A percentile compares a stretch with the other conserved stretches of the same genome.
Conservation (phyloP, 2,888 invertebrate genomes). For the Corbicula japonica region DNA sequence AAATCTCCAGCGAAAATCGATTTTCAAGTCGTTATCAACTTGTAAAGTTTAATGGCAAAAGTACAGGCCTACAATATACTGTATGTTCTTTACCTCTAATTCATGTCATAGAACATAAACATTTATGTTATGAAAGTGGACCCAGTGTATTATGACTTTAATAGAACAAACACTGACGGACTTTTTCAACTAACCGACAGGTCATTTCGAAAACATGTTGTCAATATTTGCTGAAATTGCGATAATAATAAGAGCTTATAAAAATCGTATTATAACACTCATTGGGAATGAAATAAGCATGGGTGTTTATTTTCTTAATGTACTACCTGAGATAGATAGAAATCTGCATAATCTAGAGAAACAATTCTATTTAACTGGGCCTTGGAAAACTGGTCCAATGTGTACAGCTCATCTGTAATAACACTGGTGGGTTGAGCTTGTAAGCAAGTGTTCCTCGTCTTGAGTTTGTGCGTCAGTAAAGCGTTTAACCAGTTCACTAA, state of each 20-base stretch:
- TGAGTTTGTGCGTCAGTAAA: neutral
- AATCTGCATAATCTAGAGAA: neutral
- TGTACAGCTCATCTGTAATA: conserved; percentile 2
- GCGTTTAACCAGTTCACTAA: neutral
- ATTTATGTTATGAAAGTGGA: too few species aligned
- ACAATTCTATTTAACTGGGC: conserved; percentile 1
- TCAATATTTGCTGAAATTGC: neutral
- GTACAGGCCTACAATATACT: too few species aligned
- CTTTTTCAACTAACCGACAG: too few species aligned
- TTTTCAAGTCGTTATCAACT: too few species aligned
- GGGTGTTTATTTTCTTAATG: neutral
- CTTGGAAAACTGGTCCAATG: neutral
- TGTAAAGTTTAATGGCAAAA: too few species aligned
- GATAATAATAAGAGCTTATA: conserved; percentile 1
- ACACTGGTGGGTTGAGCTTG: neutral
- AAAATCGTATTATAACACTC: too few species aligned
- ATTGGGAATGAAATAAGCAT: neutral
- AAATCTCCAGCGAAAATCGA: too few species aligned
- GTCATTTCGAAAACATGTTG: too few species aligned
- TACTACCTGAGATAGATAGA: neutral
- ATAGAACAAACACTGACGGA: too few species aligned
- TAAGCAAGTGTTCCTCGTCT: neutral
- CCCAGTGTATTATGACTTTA: too few species aligned
- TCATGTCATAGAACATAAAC: too few species aligned
- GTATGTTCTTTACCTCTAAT: too few species aligned